A percentile compares a stretch with the other conserved stretches of the same genome.
phyloP scores from a whole-genome alignment of 1,140 invertebrate genomes.

The Trissolcus basalis region DNA sequence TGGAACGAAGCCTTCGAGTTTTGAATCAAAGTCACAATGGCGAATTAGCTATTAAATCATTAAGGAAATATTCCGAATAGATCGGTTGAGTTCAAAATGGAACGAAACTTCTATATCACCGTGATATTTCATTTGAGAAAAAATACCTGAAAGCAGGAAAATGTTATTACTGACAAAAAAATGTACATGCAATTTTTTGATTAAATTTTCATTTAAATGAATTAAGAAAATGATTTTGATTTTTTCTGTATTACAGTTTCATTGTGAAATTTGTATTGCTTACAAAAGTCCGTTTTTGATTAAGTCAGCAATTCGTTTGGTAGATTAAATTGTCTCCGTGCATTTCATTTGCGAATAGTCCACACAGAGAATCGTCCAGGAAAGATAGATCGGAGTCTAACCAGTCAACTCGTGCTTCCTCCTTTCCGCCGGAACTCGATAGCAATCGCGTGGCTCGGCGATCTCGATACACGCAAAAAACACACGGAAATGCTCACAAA shows the following conservation, averaged over 20 bases:
- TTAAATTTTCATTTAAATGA: too few species aligned
- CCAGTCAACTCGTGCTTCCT: slow-evolving; percentile 56
- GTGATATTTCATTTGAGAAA: too few species aligned
- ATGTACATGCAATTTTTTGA: too few species aligned
- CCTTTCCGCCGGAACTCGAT: slow-evolving; percentile 63
- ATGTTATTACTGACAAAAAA: too few species aligned
- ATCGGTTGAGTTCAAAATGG: too few species aligned
- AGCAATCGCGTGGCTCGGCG: slow-evolving; percentile 56
- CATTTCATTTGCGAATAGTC: slow-evolving; percentile 25
- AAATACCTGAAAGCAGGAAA: too few species aligned
- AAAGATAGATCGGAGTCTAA: slow-evolving; percentile 55
- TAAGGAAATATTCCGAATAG: neutral
- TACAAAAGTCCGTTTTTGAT: too few species aligned
- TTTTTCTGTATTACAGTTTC: too few species aligned
- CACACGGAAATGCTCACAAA: slow-evolving; percentile 41
- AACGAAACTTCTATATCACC: too few species aligned
- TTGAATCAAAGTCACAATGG: slow-evolving; percentile 12
- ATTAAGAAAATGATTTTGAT: too few species aligned
- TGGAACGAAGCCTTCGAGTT: slow-evolving; percentile 20
- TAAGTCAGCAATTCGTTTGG: neutral
- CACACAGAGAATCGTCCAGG: slow-evolving; percentile 11
- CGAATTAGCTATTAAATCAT: slow-evolving; percentile 21
- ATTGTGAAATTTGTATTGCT: too few species aligned
- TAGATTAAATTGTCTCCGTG: slow-evolving; percentile 21
- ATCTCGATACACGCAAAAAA: slow-evolving; percentile 54